These are phyloP conservation scores for Rugalucina vietnamica DNA, from an alignment of 2,888 invertebrate species.

Conservation along the genomic window DNA sequence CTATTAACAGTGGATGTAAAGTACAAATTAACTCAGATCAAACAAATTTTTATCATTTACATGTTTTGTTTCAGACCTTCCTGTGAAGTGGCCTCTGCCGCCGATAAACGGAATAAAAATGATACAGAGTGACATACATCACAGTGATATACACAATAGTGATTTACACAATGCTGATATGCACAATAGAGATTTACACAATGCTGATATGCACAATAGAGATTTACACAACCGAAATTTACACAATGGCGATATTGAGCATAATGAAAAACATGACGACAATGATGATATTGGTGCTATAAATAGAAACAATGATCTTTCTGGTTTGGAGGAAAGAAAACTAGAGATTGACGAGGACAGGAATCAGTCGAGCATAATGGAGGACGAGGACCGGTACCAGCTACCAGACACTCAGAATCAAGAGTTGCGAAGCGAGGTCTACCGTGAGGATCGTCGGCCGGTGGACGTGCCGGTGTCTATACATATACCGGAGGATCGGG, in stretches of 20 bases:
- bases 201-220: not conserved
- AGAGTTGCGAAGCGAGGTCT: constrained; percentile 38
- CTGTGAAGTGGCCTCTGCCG: not conserved
- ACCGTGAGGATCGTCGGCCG: not conserved
- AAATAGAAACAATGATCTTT: constrained; percentile 22
- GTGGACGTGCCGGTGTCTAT: constrained; percentile 2
- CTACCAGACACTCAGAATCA: constrained; percentile 59
- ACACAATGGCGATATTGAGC: not conserved
- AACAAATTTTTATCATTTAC: no score
- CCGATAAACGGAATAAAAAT: not conserved
- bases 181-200: not conserved
- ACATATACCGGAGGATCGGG: constrained; percentile 33
- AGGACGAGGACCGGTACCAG: constrained; percentile 57
- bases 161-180: not conserved
- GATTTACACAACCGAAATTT: not conserved
- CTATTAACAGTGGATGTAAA: no score
- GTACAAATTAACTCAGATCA: no score
- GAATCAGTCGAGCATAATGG: constrained; percentile 46
- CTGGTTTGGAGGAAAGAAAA: constrained; percentile 49
- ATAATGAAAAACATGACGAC: not conserved
- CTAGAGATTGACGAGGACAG: constrained; percentile 56
- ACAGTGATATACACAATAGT: not conserved
- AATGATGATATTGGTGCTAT: constrained; percentile 1
- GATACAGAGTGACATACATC: not conserved
- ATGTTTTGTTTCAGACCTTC: not conserved